Percentiles rank a stretch among this genome's conserved stretches.
Evolutionary conservation across 1,140 invertebrate species (phyloP).

Genomic region (Lanistes nyassanus): DNA sequence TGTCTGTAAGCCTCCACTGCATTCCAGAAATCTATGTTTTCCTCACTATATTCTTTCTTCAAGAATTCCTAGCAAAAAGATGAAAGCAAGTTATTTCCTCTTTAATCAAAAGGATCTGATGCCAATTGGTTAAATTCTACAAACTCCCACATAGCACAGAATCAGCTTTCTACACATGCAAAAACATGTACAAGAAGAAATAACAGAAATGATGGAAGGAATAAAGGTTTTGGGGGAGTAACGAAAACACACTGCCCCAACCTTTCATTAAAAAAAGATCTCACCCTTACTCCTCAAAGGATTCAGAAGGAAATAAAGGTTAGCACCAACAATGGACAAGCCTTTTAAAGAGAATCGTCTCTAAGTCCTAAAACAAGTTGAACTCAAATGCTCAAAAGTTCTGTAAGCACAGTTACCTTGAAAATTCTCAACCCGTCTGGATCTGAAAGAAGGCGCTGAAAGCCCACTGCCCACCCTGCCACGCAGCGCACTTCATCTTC

Average conservation of each 20-base stretch:
- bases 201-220: too few relatives aligned
- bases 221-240: too few relatives aligned
- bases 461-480: constrained; percentile 82
- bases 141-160: neutral
- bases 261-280: too few relatives aligned
- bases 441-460: constrained; percentile 91
- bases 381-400: too few relatives aligned
- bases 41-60: constrained; percentile 95
- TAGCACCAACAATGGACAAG: too few relatives aligned
- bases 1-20: constrained; percentile 86
- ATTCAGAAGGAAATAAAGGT: too few relatives aligned
- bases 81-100: neutral
- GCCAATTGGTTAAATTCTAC: neutral
- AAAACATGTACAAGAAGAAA: neutral
- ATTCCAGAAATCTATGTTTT: constrained; percentile 97
- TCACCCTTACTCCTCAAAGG: too few relatives aligned
- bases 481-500: constrained; percentile 49
- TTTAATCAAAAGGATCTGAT: neutral
- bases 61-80: constrained; percentile 82
- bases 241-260: too few relatives aligned
- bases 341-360: too few relatives aligned
- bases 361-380: too few relatives aligned
- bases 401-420: constrained; percentile 84
- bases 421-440: constrained; percentile 87
- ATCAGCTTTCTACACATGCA: neutral